These are phyloP conservation scores for Chroicocephalus ridibundus DNA, from an alignment of 2,113 vertebrate genomes.

Conservation along the genomic window DNA sequence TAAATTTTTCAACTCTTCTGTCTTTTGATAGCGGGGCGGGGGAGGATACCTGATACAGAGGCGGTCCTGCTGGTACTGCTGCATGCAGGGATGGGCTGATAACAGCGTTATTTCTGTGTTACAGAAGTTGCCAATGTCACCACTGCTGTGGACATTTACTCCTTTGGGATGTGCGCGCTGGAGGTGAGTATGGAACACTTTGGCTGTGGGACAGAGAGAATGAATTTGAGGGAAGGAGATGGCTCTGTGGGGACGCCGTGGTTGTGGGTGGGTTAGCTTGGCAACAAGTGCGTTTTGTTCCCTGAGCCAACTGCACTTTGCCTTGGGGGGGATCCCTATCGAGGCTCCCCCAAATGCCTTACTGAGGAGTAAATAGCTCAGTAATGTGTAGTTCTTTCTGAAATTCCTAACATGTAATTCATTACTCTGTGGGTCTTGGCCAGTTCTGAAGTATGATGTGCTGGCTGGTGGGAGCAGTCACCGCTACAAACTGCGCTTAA, in stretches of 20 bases:
- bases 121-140: slow-evolving; percentile 91
- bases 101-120: background rate
- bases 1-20: background rate
- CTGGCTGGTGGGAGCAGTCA: background rate
- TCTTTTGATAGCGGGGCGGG: background rate
- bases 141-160: slow-evolving; percentile 98
- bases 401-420: background rate
- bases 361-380: background rate
- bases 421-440: background rate
- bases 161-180: slow-evolving; percentile 98
- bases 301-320: background rate
- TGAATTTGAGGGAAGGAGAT: background rate
- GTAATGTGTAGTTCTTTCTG: background rate
- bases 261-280: background rate
- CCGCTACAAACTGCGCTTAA: background rate
- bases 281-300: background rate
- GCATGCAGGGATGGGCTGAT: background rate
- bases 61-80: background rate
- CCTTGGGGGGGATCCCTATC: background rate
- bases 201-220: background rate
- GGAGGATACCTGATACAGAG: background rate
- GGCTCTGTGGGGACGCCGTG: background rate
- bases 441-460: background rate
- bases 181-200: slow-evolving; percentile 81
- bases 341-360: background rate